A percentile compares a stretch with the other conserved stretches of the same genome.
Conservation (phyloP, 2,113 vertebrate genomes). For the Engraulis encrasicolus region DNA sequence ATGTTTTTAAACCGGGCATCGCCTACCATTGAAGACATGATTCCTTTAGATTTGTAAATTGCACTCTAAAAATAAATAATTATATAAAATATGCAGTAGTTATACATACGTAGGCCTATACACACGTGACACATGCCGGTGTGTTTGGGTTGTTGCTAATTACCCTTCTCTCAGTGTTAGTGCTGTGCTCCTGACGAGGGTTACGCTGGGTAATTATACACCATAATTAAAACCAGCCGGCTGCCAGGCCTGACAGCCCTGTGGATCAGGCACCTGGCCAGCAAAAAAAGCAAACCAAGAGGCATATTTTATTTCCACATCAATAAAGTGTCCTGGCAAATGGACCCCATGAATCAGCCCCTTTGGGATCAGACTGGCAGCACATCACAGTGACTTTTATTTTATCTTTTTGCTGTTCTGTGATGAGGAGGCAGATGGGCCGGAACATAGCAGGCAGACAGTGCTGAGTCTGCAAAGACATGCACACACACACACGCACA, state of each 20-base stretch:
- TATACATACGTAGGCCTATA: too few relatives aligned
- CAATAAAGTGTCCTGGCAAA: not conserved
- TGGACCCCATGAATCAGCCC: not conserved
- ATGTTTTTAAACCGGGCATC: too few relatives aligned
- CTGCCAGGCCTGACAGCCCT: slow-evolving; percentile 4
- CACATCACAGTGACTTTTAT: not conserved
- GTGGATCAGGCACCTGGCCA: not conserved
- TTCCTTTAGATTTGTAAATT: too few relatives aligned
- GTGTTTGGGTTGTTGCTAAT: too few relatives aligned
- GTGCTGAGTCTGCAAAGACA: too few relatives aligned
- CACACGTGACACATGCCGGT: too few relatives aligned
- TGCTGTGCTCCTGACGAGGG: not conserved
- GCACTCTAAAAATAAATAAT: too few relatives aligned
- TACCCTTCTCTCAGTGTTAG: too few relatives aligned
- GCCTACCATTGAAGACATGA: too few relatives aligned
- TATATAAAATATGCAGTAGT: too few relatives aligned
- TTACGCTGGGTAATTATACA: slow-evolving; percentile 3
- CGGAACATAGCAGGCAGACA: not conserved
- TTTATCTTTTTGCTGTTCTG: not conserved
- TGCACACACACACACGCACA: too few relatives aligned
- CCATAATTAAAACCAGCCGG: slow-evolving; percentile 7
- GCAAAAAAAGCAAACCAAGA: not conserved
- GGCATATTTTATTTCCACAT: slow-evolving; percentile 3
- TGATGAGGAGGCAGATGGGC: not conserved
- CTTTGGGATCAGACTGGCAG: not conserved